Conservation (phyloP, 2,113 vertebrate genomes). For the Xiphorhynchus elegans region DNA sequence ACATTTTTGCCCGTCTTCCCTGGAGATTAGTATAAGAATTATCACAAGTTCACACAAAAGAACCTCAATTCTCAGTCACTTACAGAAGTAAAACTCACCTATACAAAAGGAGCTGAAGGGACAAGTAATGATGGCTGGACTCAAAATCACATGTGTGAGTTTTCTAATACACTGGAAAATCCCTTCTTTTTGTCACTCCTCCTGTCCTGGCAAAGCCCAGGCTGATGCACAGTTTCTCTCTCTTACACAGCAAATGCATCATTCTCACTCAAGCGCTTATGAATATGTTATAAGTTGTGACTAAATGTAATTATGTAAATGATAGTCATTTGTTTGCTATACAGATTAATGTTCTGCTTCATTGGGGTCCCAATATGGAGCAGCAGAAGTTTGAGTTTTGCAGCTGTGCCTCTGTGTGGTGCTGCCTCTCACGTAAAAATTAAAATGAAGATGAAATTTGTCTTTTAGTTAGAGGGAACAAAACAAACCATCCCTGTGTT, state of each 20-base stretch:
- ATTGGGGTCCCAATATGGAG: conserved; percentile 56
- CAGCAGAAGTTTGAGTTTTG: conserved; percentile 40
- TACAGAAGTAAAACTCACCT: background rate
- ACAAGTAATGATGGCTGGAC: background rate
- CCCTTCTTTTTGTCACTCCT: background rate
- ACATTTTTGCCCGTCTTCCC: background rate
- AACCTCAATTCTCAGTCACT: background rate
- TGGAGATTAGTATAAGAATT: background rate
- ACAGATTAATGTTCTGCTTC: conserved; percentile 71
- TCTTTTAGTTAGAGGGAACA: conserved; percentile 27
- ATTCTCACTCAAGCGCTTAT: conserved; percentile 47
- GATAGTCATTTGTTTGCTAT: conserved; percentile 65
- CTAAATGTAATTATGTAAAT: conserved; percentile 73
- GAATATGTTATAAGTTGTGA: conserved; percentile 60
- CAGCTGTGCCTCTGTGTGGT: conserved; percentile 65
- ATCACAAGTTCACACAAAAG: background rate
- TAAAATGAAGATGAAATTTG: conserved; percentile 56
- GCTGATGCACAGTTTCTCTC: background rate
- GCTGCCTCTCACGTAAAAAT: conserved; percentile 58
- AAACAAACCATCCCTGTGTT: background rate
- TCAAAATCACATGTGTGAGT: background rate
- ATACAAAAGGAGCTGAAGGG: background rate
- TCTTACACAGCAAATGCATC: conserved; percentile 11
- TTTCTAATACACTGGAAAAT: background rate
- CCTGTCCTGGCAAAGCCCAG: background rate